These are phyloP conservation scores for Venustaconcha ellipsiformis DNA, from an alignment of 1,140 invertebrate genomes.

Conservation along the genomic window DNA sequence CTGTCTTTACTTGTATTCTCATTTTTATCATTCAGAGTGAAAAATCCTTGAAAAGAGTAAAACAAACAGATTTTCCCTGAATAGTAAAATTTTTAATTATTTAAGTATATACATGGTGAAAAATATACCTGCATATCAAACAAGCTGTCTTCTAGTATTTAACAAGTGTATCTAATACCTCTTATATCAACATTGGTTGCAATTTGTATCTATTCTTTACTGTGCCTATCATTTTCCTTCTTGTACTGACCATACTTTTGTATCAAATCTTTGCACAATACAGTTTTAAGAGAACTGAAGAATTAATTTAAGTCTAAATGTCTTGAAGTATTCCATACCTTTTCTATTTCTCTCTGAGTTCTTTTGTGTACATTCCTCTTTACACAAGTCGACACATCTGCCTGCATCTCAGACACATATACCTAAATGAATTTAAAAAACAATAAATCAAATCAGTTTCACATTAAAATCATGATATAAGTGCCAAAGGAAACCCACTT, in stretches of 20 bases:
- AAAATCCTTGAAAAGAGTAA: too few relatives aligned
- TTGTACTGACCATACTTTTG: not conserved
- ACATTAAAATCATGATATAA: not conserved
- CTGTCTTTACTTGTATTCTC: too few relatives aligned
- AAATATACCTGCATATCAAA: too few relatives aligned
- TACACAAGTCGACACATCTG: slow-evolving; percentile 80
- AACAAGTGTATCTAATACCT: too few relatives aligned
- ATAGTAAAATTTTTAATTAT: too few relatives aligned
- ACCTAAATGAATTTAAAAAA: slow-evolving; percentile 74
- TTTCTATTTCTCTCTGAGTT: slow-evolving; percentile 82
- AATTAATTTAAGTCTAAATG: not conserved
- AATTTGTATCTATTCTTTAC: not conserved
- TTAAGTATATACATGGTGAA: too few relatives aligned
- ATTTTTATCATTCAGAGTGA: too few relatives aligned
- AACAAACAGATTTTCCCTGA: too few relatives aligned
- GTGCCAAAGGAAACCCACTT: not conserved
- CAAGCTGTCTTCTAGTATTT: too few relatives aligned
- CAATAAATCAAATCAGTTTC: not conserved
- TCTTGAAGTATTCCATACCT: slow-evolving; percentile 52
- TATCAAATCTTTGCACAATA: not conserved
- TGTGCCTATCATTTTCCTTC: not conserved
- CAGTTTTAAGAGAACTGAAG: not conserved
- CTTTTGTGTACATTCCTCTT: slow-evolving; percentile 89
- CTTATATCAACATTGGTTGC: not conserved
- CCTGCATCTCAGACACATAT: slow-evolving; percentile 88